Evolutionary conservation across 2,797 vertebrate species (phyloP).

Genomic region (Sebastes taczanowskii): DNA sequence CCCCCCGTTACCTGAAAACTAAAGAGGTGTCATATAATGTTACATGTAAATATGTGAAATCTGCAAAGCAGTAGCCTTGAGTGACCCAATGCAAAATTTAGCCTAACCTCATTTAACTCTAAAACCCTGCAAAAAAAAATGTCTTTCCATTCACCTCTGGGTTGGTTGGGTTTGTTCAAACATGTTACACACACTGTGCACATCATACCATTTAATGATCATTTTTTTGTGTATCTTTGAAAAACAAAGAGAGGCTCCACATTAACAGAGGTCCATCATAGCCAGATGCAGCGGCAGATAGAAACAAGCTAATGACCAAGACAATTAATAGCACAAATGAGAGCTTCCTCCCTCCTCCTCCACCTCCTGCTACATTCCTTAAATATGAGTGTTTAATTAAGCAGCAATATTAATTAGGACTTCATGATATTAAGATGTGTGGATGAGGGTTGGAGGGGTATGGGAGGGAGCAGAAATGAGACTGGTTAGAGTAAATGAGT

Average conservation of each 20-base stretch:
- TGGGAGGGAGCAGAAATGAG: background rate
- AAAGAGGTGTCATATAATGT: background rate
- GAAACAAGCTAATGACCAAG: constrained; percentile 60
- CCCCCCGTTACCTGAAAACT: background rate
- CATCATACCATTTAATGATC: background rate
- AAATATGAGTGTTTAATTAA: constrained; percentile 86
- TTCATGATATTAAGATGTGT: constrained; percentile 70
- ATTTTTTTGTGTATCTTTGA: background rate
- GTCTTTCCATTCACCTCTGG: background rate
- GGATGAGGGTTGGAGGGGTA: constrained; percentile 10
- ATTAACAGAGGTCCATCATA: constrained; percentile 36
- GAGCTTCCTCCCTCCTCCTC: constrained; percentile 45
- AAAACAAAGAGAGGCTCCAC: constrained; percentile 4
- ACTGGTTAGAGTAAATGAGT: constrained; percentile 62
- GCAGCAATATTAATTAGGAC: constrained; percentile 80
- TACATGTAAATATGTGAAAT: background rate
- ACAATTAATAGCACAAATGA: constrained; percentile 68
- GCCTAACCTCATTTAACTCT: background rate
- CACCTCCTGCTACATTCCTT: constrained; percentile 59
- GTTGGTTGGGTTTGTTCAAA: background rate
- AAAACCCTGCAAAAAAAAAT: background rate
- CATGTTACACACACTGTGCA: background rate
- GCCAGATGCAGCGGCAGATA: constrained; percentile 40
- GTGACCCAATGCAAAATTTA: background rate
- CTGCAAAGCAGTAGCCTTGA: background rate